Evolutionary conservation across 1,140 invertebrate genomes (phyloP), one percentile per base, ranked within the genome.

Genomic region (Brachionus koreanus): DNA sequence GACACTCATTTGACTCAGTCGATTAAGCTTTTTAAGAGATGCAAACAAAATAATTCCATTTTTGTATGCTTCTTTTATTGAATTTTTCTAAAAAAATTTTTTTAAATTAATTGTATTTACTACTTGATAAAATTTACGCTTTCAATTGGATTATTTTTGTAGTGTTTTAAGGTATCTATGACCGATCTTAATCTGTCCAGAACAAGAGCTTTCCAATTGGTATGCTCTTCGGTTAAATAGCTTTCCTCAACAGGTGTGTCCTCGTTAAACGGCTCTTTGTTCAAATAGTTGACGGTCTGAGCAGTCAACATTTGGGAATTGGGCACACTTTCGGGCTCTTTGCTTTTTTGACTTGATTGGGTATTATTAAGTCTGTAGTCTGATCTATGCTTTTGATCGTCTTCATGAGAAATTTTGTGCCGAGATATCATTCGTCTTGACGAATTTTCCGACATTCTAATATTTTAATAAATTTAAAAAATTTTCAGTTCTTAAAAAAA

Each of bases 21-120:
- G 90, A 89, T 97, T 98, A 0, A 97, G 87, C 87, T 95, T 96
- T 86, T 96, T 96, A 19, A 97, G 87, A 63, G 92, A 90, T 39
- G 94, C 91, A 84, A 95, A 92, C 84, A 92, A 88, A 74, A 96
- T 87, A 3, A 92, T 92, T 6, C 92, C 92, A 85, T 93, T 90
- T 74, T 92, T 90, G 86, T 92, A 90, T 72, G 92, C 91, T 65
- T 92, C 90, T 83, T 89, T 89, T 16, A 93, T 91, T 84, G 92
- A 90, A 6, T 23, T 46, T 74, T 74, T 74, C 69, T 74, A 37
- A 67, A 35, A 13, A 35, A 13, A n/a, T n/a, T 67, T 67, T 25
- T 35, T 67, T 67, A n/a, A 35, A 13, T 67, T 67, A 5, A 16
- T 35, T 33, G 10, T 13, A 35, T 35, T 35, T 35, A 67, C 63